phyloP scores from a whole-genome alignment of 1,140 invertebrate species.

The Drosophila aff. region DNA sequence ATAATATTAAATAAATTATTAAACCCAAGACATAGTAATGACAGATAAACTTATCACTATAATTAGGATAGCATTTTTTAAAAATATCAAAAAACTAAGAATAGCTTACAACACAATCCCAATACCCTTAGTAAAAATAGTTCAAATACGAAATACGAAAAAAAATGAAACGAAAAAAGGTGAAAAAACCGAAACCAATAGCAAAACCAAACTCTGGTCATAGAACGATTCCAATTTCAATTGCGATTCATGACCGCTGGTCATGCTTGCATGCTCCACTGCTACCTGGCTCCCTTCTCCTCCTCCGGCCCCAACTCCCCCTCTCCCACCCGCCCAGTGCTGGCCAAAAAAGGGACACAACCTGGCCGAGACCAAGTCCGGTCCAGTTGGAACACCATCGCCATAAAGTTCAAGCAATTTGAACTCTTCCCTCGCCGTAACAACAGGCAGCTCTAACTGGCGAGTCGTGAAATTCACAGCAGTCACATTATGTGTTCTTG shows the following conservation, averaged over 20 bases:
- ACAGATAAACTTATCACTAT: too few relatives aligned
- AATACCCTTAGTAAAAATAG: slow-evolving; percentile 15
- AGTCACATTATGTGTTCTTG: slow-evolving; percentile 69
- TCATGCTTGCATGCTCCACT: slow-evolving; percentile 56
- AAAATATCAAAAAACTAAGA: background rate
- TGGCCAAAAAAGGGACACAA: slow-evolving; percentile 72
- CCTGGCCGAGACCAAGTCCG: slow-evolving; percentile 53
- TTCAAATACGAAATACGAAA: background rate
- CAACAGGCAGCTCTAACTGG: slow-evolving; percentile 62
- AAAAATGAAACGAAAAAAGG: slow-evolving; percentile 3
- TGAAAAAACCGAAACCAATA: slow-evolving; percentile 24
- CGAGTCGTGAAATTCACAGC: slow-evolving; percentile 79
- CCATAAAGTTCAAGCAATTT: slow-evolving; percentile 81
- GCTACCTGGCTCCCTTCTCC: slow-evolving; percentile 9
- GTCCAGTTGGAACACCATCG: slow-evolving; percentile 65
- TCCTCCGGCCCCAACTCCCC: background rate
- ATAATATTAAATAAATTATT: too few relatives aligned
- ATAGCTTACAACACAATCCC: too few relatives aligned
- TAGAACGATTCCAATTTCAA: slow-evolving; percentile 64
- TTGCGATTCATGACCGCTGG: slow-evolving; percentile 61
- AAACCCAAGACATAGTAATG: too few relatives aligned
- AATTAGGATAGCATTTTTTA: too few relatives aligned
- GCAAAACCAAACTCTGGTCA: slow-evolving; percentile 51
- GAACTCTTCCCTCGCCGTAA: slow-evolving; percentile 57
- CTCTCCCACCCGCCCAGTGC: background rate